phyloP scores from a whole-genome alignment of 2,113 vertebrate species.

The Rhipidura dahli region DNA sequence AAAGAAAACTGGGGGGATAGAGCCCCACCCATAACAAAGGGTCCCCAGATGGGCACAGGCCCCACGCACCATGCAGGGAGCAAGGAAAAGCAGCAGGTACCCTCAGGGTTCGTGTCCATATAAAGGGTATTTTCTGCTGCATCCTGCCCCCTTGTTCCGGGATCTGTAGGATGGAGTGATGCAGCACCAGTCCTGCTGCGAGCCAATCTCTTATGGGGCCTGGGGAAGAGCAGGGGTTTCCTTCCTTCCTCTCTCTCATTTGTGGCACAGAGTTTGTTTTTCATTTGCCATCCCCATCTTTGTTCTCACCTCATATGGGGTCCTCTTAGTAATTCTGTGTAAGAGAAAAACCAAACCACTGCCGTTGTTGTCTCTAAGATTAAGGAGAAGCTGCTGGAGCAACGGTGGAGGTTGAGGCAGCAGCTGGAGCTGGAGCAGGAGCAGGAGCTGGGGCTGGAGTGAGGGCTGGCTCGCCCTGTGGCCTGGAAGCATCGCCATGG shows the following conservation, averaged over 20 bases:
- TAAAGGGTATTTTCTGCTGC: background rate
- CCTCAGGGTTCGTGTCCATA: constrained; percentile 2
- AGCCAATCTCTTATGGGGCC: background rate
- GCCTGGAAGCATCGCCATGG: constrained; percentile 80
- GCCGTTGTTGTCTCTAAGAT: background rate
- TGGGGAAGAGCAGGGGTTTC: constrained; percentile 16
- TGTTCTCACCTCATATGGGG: constrained; percentile 59
- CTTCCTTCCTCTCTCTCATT: constrained; percentile 28
- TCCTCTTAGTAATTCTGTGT: constrained; percentile 54
- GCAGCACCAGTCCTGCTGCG: constrained; percentile 53
- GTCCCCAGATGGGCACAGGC: constrained; percentile 54
- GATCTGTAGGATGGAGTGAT: background rate
- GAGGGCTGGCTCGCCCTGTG: constrained; percentile 70
- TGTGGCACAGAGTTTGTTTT: constrained; percentile 27
- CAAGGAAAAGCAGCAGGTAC: background rate
- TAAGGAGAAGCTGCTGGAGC: constrained; percentile 66
- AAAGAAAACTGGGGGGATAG: constrained; percentile 51
- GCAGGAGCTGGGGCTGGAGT: constrained; percentile 30
- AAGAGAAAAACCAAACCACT: constrained; percentile 51
- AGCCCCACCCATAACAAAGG: constrained; percentile 46
- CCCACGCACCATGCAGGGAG: constrained; percentile 29
- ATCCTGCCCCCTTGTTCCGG: background rate
- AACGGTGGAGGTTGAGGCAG: constrained; percentile 32
- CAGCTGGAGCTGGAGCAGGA: constrained; percentile 21
- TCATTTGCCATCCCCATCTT: constrained; percentile 45